A percentile compares a stretch with the other conserved stretches of the same genome.
These are phyloP conservation scores for Probosciger aterrimus DNA, from an alignment of 2,113 vertebrate species.

Conservation along the genomic window DNA sequence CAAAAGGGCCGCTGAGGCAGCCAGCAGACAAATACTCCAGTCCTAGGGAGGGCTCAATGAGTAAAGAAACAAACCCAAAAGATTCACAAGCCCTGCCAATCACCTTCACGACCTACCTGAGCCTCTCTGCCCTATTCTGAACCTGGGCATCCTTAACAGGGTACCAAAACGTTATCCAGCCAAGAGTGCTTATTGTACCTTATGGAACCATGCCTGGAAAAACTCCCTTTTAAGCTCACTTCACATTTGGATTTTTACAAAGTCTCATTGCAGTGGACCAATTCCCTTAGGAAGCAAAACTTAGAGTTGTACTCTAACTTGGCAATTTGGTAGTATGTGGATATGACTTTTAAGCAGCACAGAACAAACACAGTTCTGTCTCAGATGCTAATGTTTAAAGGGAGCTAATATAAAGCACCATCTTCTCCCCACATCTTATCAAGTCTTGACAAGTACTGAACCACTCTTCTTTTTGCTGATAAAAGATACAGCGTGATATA, in stretches of 20 bases:
- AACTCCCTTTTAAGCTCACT: not conserved
- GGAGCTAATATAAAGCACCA: not conserved
- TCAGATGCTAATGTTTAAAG: not conserved
- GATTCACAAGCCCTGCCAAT: not conserved
- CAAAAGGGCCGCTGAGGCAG: not conserved
- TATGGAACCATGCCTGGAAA: not conserved
- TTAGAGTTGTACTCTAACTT: not conserved
- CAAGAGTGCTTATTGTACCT: not conserved
- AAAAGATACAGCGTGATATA: not conserved
- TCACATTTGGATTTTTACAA: not conserved
- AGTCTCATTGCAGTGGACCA: not conserved
- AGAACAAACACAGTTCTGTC: not conserved
- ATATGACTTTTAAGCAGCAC: not conserved
- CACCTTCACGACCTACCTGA: not conserved
- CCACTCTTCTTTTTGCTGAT: not conserved
- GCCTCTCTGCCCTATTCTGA: not conserved
- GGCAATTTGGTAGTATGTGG: not conserved
- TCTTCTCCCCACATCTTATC: not conserved
- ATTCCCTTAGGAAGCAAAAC: not conserved
- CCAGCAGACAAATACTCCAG: not conserved
- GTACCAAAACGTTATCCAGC: not conserved
- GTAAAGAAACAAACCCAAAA: not conserved
- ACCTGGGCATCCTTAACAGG: not conserved
- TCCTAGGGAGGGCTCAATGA: not conserved
- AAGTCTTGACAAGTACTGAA: not conserved